Evolutionary conservation across 23 tunicate genomes (phyloP).

Genomic region (Ascidia mentula): DNA sequence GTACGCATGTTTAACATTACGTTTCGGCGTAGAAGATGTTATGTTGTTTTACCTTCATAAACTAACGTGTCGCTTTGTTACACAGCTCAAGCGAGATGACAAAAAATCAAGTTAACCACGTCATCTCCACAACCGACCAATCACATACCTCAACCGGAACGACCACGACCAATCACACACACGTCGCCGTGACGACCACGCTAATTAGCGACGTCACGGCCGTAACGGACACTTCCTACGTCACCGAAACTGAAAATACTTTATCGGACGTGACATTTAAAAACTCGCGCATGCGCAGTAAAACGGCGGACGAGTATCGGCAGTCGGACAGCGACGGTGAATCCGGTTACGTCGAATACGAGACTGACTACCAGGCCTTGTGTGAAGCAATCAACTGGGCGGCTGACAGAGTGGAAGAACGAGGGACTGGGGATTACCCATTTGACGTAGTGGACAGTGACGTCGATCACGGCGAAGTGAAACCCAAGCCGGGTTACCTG

Average conservation of each 20-base stretch:
- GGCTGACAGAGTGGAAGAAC: constrained; percentile 10
- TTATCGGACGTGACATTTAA: neutral
- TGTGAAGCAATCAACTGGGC: neutral
- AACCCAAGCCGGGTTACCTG: neutral
- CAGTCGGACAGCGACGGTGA: constrained; percentile 35
- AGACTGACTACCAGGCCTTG: constrained; percentile 4
- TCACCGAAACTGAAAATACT: neutral
- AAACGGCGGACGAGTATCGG: neutral
- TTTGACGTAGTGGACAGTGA: too few relatives aligned
- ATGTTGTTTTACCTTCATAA: too few relatives aligned
- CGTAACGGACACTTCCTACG: too few relatives aligned
- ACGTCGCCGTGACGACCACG: neutral
- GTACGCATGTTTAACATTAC: too few relatives aligned
- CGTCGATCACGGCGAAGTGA: neutral
- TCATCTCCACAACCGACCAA: neutral
- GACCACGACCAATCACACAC: neutral
- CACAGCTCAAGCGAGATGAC: constrained; percentile 15
- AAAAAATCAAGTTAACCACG: constrained; percentile 5
- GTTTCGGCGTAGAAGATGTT: too few relatives aligned
- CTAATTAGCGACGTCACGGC: neutral
- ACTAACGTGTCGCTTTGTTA: neutral
- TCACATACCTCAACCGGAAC: neutral
- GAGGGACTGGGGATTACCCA: neutral
- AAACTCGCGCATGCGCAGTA: neutral
- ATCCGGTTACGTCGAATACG: constrained; percentile 40